phyloP scores from a whole-genome alignment of 2,888 invertebrate species.

The Metacarcinus magister region DNA sequence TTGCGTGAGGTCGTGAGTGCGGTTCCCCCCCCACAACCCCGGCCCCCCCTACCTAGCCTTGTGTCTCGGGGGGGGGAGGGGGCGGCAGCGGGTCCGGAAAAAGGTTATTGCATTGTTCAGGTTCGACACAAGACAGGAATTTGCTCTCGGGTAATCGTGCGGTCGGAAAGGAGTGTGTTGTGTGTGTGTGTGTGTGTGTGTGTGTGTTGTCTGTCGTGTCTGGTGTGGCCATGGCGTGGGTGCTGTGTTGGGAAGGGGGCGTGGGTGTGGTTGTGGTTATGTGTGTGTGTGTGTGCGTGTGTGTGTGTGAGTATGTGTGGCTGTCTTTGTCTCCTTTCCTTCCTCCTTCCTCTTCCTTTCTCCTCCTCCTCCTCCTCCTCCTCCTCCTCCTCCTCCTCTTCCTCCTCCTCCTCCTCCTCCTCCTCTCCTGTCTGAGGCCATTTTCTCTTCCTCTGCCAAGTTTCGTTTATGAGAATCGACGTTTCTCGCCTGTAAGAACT shows the following conservation, averaged over 20 bases:
- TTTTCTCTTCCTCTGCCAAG: neutral
- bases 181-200: slow-evolving; percentile 1
- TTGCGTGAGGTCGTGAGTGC: too few relatives aligned
- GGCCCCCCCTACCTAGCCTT: too few relatives aligned
- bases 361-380: slow-evolving; percentile 1
- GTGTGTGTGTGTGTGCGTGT: slow-evolving; percentile 46
- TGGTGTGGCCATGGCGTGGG: neutral
- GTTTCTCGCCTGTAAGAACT: neutral
- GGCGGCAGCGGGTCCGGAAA: neutral
- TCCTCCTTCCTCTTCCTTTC: neutral
- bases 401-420: slow-evolving; percentile 5
- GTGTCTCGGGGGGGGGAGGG: too few relatives aligned
- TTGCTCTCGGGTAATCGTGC: neutral
- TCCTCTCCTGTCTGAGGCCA: neutral
- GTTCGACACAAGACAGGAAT: neutral
- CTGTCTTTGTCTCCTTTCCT: neutral
- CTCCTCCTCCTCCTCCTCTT: neutral
- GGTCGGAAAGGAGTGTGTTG: neutral
- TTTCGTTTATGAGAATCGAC: slow-evolving; percentile 29
- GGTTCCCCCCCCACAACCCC: neutral
- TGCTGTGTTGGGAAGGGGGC: neutral
- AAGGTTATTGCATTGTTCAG: neutral
- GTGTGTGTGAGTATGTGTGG: neutral
- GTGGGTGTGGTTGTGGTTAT: neutral
- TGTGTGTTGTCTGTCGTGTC: neutral